Evolutionary conservation across 2,113 vertebrate species (phyloP).

Genomic region (Sceloporus tristichus): DNA sequence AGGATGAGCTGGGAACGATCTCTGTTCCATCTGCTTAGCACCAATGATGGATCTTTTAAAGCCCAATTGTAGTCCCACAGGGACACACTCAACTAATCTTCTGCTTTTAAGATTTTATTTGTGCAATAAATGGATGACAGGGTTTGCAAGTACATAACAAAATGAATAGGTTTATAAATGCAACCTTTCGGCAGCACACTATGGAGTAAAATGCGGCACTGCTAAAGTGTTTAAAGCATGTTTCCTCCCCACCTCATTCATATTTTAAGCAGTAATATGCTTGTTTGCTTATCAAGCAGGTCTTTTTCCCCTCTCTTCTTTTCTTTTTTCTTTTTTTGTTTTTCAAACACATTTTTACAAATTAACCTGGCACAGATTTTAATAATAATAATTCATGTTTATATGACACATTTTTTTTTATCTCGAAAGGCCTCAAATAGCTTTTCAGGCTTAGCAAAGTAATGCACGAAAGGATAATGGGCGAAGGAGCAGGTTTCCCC

Average conservation of each 20-base stretch:
- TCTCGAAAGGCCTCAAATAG: slow-evolving; percentile 35
- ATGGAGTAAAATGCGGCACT: slow-evolving; percentile 56
- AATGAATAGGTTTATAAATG: slow-evolving; percentile 72
- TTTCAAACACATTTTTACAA: slow-evolving; percentile 67
- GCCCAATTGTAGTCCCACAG: slow-evolving; percentile 58
- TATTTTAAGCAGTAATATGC: slow-evolving; percentile 70
- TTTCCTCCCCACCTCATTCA: slow-evolving; percentile 60
- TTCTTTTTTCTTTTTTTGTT: slow-evolving; percentile 30
- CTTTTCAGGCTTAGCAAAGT: slow-evolving; percentile 15
- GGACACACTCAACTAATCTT: slow-evolving; percentile 63
- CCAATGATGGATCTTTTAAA: slow-evolving; percentile 62
- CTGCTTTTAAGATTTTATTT: slow-evolving; percentile 70
- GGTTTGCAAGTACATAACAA: slow-evolving; percentile 60
- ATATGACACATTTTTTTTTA: slow-evolving; percentile 28
- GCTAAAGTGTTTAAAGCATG: slow-evolving; percentile 57
- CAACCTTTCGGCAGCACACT: slow-evolving; percentile 67
- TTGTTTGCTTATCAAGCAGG: slow-evolving; percentile 65
- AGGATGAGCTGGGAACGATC: slow-evolving; percentile 44
- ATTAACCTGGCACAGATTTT: slow-evolving; percentile 70
- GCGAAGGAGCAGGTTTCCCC: not conserved
- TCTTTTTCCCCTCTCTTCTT: slow-evolving; percentile 32
- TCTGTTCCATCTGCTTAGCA: slow-evolving; percentile 59
- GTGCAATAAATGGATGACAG: slow-evolving; percentile 69
- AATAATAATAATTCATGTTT: slow-evolving; percentile 58
- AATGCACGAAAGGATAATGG: fast-evolving